Evolutionary conservation across 2,113 vertebrate genomes (phyloP).

Genomic region (Myrmecophaga tridactyla): DNA sequence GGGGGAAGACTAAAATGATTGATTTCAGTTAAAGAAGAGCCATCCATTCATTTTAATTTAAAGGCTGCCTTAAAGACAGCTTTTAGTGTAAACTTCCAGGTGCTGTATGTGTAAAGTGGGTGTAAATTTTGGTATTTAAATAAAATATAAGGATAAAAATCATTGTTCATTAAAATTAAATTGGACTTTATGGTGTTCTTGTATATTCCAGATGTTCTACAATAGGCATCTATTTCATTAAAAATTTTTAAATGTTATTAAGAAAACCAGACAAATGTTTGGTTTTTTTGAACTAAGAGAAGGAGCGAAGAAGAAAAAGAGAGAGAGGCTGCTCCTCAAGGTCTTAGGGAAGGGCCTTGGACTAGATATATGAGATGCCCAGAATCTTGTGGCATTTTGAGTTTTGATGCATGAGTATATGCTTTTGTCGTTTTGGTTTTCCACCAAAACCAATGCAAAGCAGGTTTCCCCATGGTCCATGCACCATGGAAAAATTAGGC

Average conservation of each 20-base stretch:
- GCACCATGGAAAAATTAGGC: not conserved
- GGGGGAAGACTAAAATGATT: not conserved
- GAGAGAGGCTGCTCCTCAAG: rapidly evolving
- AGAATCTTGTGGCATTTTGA: not conserved
- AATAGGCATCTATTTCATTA: not conserved
- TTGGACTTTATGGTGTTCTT: not conserved
- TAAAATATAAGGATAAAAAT: not conserved
- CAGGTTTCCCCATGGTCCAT: not conserved
- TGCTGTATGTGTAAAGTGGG: not conserved
- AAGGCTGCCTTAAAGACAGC: slow-evolving; percentile 6
- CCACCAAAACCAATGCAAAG: not conserved
- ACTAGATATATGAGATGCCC: not conserved
- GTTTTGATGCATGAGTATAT: not conserved
- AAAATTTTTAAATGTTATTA: slow-evolving; percentile 16
- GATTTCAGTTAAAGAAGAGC: slow-evolving; percentile 26
- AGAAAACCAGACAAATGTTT: not conserved
- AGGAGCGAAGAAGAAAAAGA: not conserved
- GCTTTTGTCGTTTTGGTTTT: not conserved
- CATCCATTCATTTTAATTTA: not conserved
- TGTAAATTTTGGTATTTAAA: slow-evolving; percentile 7
- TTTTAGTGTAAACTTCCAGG: not conserved
- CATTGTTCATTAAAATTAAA: slow-evolving; percentile 19
- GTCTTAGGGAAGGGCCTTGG: not conserved
- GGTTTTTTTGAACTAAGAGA: not conserved
- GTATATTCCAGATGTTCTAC: not conserved